Evolutionary conservation across 2,888 invertebrate genomes (phyloP).

Genomic region (Eurytoma californica): DNA sequence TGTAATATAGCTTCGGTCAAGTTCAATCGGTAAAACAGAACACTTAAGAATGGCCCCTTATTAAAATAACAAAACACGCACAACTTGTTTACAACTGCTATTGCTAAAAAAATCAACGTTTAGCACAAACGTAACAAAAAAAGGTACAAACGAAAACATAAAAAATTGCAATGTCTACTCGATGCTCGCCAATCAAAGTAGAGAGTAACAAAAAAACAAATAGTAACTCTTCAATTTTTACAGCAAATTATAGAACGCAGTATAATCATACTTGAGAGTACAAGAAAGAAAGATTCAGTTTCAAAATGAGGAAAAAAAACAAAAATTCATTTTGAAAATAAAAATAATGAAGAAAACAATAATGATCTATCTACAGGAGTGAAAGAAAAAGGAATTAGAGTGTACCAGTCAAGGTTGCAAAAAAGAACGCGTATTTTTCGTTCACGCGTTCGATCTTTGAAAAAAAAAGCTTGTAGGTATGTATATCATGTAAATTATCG

Average conservation of each 20-base stretch:
- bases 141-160: conserved; percentile 26
- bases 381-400: conserved; percentile 40
- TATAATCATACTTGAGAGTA: conserved; percentile 19
- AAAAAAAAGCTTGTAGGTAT: conserved; percentile 23
- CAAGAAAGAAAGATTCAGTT: conserved; percentile 9
- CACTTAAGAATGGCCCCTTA: conserved; percentile 34
- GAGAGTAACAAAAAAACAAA: background rate
- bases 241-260: conserved; percentile 31
- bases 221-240: conserved; percentile 45
- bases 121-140: conserved; percentile 57
- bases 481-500: conserved; percentile 49
- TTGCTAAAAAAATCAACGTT: conserved; percentile 48
- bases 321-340: conserved; percentile 19
- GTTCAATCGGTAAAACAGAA: background rate
- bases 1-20: background rate
- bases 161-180: conserved; percentile 48
- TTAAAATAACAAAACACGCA: conserved; percentile 29
- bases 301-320: conserved; percentile 2
- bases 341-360: conserved; percentile 54
- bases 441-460: conserved; percentile 32
- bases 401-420: conserved; percentile 53
- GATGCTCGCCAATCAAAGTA: conserved; percentile 54
- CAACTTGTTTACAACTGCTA: conserved; percentile 48
- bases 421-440: conserved; percentile 33
- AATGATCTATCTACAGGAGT: conserved; percentile 63